Conservation (phyloP, 2,113 vertebrate species). For the Xiphias gladius region DNA sequence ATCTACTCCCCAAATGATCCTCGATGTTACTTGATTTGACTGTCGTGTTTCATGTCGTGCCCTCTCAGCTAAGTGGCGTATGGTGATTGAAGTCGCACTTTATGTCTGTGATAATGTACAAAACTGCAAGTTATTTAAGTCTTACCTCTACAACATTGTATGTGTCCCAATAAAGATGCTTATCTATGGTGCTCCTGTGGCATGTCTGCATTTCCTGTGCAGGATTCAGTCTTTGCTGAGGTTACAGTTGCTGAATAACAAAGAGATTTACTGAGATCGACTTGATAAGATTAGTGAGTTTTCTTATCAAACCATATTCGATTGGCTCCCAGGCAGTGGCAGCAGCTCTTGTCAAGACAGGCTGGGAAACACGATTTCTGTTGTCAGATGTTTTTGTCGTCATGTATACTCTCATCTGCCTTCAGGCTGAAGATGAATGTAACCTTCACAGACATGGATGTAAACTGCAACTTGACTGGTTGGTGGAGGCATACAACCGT, state of each 20-base stretch:
- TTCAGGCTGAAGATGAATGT: not conserved
- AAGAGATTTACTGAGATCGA: not conserved
- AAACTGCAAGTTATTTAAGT: slow-evolving; percentile 82
- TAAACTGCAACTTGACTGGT: too few relatives aligned
- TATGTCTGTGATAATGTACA: slow-evolving; percentile 71
- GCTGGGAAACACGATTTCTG: not conserved
- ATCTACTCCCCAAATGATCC: slow-evolving; percentile 10
- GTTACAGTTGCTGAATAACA: not conserved
- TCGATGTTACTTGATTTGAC: slow-evolving; percentile 41
- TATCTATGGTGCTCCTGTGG: slow-evolving; percentile 26
- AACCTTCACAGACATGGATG: not conserved
- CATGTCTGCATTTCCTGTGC: not conserved
- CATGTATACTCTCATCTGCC: slow-evolving; percentile 3
- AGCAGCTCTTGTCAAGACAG: not conserved
- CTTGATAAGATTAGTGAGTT: slow-evolving; percentile 21
- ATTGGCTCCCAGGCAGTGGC: not conserved
- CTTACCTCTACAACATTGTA: slow-evolving; percentile 64
- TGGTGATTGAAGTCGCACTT: slow-evolving; percentile 58
- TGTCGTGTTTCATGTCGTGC: slow-evolving; percentile 59
- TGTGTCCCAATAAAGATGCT: slow-evolving; percentile 78
- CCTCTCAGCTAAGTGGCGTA: slow-evolving; percentile 40
- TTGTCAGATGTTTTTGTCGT: not conserved
- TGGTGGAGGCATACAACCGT: too few relatives aligned
- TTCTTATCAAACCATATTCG: not conserved
- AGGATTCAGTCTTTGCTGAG: not conserved